Conservation (phyloP, 1,140 invertebrate genomes). For the Capitella teleta region DNA sequence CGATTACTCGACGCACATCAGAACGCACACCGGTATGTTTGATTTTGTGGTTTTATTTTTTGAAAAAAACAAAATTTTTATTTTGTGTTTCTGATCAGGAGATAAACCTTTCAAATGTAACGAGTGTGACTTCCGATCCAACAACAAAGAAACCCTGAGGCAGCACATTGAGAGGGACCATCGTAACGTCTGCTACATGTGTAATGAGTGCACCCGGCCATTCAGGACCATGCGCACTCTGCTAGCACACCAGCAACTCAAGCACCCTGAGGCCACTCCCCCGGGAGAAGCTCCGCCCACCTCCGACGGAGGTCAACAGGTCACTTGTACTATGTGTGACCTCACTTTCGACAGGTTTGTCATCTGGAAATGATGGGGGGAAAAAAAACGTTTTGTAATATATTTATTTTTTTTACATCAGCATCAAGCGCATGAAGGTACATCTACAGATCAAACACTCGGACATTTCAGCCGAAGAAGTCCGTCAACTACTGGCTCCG, state of each 20-base stretch:
- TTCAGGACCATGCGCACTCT: too few relatives aligned
- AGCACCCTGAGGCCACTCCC: too few relatives aligned
- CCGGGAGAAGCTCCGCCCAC: too few relatives aligned
- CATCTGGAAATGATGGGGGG: neutral
- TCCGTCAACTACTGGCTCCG: conserved; percentile 20
- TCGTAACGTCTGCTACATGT: conserved; percentile 27
- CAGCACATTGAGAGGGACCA: conserved; percentile 38
- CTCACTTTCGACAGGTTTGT: neutral
- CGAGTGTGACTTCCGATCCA: conserved; percentile 36
- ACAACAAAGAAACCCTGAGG: conserved; percentile 33
- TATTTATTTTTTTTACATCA: conserved; percentile 12
- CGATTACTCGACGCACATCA: conserved; percentile 34
- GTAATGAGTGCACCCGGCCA: conserved; percentile 32
- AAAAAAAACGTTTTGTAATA: neutral
- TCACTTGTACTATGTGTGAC: too few relatives aligned
- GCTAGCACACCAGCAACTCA: too few relatives aligned
- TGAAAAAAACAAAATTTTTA: neutral
- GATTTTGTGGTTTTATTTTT: neutral
- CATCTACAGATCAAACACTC: conserved; percentile 28
- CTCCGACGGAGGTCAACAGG: too few relatives aligned
- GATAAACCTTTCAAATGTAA: conserved; percentile 3
- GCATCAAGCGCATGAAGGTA: conserved; percentile 22
- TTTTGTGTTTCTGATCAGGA: neutral
- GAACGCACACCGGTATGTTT: conserved; percentile 14
- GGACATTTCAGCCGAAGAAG: conserved; percentile 20